phyloP scores from a whole-genome alignment of 2,888 invertebrate genomes.

The Lithophane socia region DNA sequence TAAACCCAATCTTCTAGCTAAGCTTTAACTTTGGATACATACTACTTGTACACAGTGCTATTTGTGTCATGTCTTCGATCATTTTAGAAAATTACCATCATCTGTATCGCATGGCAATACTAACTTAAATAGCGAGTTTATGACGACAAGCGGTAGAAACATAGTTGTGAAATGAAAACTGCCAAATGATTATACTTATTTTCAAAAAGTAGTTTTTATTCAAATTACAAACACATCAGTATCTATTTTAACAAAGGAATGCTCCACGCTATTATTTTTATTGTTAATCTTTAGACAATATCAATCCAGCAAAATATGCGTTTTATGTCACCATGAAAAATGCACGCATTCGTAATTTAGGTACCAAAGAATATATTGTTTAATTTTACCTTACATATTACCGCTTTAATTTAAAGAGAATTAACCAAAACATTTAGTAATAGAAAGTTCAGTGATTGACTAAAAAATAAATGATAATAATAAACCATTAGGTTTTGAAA shows the following conservation, averaged over 20 bases:
- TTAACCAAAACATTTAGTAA: not conserved
- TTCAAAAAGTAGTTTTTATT: constrained; percentile 12
- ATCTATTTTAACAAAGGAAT: not conserved
- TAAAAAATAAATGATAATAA: constrained; percentile 24
- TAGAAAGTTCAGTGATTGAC: not conserved
- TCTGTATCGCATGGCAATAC: constrained; percentile 17
- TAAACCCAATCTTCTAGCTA: not conserved
- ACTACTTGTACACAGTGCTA: constrained; percentile 1
- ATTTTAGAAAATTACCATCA: constrained; percentile 4
- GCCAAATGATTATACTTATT: constrained; percentile 42
- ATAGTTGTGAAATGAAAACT: constrained; percentile 44
- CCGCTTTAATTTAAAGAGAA: constrained; percentile 11
- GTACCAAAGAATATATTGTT: not conserved
- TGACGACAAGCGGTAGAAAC: constrained; percentile 10
- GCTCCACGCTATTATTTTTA: constrained; percentile 1
- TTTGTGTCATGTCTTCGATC: constrained; percentile 7
- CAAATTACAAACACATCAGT: not conserved
- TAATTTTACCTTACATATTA: not conserved
- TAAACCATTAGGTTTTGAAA: constrained; percentile 19
- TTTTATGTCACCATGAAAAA: not conserved
- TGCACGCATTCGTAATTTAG: constrained; percentile 1
- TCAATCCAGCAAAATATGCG: not conserved
- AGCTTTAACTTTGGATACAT: constrained; percentile 8
- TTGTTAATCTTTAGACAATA: constrained; percentile 39
- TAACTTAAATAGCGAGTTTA: not conserved